Base-by-base conservation (phyloP, 64 coral and sea anemone species). In the Montipora foliosa region DNA sequence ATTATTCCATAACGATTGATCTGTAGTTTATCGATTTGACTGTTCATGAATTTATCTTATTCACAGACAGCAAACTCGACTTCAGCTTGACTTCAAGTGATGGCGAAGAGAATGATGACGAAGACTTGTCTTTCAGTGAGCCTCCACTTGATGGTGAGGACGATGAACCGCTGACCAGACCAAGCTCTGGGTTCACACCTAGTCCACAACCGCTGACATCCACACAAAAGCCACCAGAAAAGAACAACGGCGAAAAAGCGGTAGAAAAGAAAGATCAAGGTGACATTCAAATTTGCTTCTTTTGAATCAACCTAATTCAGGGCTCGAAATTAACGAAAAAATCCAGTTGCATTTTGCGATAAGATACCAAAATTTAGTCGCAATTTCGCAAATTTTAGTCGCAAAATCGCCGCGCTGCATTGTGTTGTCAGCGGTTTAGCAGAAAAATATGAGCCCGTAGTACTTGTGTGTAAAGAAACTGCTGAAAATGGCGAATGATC, bases 161-260 rank as follows among this genome's bases (percentile, higher is more conserved):
- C 82, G 64, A 86, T 50, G 82, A 86, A 51, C 82, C 45, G 46
- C 82, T 86, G 66, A 50, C 88, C 49, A 75, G 81, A 22, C 75
- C 48, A 0, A 82, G 70, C 61, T 87, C 82, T 9, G 82, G 87
- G 2, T 83, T 89, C 15, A 24, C 67, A 5, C 90, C 90, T 20
- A 79, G 89, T 14, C 89, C 93, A 1, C 89, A 81, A 78, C 88
- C 93, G 21, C 68, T 95, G 74, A 76, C 93, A 16, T 82, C 88
- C 44, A 83, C 71, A 6, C 89, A 86, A 55, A 95, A 95, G 90
- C 88, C 80, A 2, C 57, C 67, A 72, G 72, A 13, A 69, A 46
- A 19, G 9, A 8, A 6, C 2, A 46, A 78, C 25, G 87, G 76
- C 74, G 49, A 44, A 51, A 53, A 83, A 75, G 46, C 79, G 44